phyloP scores from a whole-genome alignment of 35 echinoderm and acorn worm genomes.

The Eucidaris tribuloides region DNA sequence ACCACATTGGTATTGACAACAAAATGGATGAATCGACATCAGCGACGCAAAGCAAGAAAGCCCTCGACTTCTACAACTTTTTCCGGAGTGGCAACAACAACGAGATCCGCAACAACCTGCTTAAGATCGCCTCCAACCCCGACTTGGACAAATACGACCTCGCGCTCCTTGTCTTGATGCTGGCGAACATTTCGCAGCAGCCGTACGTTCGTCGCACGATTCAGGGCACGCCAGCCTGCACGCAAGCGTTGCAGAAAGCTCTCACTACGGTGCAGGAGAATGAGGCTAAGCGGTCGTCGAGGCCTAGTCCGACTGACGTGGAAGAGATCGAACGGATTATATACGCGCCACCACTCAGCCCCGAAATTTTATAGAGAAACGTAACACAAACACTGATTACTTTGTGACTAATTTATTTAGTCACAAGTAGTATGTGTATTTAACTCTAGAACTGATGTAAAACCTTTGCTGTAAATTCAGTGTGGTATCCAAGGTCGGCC shows the following conservation, averaged over 20 bases:
- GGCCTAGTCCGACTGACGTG: constrained; percentile 47
- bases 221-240: constrained; percentile 28
- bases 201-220: constrained; percentile 45
- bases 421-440: too few species aligned
- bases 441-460: too few species aligned
- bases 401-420: too few species aligned
- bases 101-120: constrained; percentile 54
- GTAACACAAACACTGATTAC: too few species aligned
- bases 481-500: too few species aligned
- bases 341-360: constrained; percentile 54
- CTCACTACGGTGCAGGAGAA: constrained; percentile 49
- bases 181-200: constrained; percentile 35
- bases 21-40: neutral
- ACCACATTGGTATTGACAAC: too few species aligned
- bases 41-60: neutral
- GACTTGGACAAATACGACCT: constrained; percentile 72
- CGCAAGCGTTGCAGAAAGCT: constrained; percentile 11
- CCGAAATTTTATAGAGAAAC: constrained; percentile 26
- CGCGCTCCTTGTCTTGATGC: constrained; percentile 71
- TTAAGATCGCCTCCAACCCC: constrained; percentile 34
- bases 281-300: constrained; percentile 29
- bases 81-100: constrained; percentile 78
- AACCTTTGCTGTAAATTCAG: too few species aligned
- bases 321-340: constrained; percentile 64
- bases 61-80: constrained; percentile 71